phyloP scores from a whole-genome alignment of 2,888 invertebrate species.

The Acleris sparsana region DNA sequence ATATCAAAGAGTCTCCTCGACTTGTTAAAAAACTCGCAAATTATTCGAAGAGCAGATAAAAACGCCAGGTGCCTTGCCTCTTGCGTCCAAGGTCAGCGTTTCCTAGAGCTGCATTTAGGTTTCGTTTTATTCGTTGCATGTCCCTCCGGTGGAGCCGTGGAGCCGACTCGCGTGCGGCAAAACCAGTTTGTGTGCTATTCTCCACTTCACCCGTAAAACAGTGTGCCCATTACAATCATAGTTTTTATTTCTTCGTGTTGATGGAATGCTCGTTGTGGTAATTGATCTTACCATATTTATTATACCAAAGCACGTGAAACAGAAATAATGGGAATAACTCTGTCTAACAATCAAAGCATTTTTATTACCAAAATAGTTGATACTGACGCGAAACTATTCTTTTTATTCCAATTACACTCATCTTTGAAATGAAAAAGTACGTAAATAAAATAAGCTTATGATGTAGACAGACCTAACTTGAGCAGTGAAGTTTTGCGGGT shows the following conservation, averaged over 20 bases:
- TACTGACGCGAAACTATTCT: background rate
- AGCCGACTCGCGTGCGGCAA: conserved; percentile 77
- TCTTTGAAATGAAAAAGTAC: background rate
- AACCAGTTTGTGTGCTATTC: conserved; percentile 76
- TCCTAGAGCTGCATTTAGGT: conserved; percentile 83
- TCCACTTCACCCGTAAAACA: conserved; percentile 70
- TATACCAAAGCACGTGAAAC: conserved; percentile 37
- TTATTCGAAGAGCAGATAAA: conserved; percentile 78
- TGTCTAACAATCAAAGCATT: background rate
- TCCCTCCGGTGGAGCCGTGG: conserved; percentile 62
- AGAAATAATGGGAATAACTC: conserved; percentile 3
- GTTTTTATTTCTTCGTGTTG: conserved; percentile 61
- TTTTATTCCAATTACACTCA: background rate
- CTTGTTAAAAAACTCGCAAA: conserved; percentile 74
- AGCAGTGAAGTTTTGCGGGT: too few species aligned
- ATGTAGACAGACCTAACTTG: too few species aligned
- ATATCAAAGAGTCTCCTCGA: conserved; percentile 36
- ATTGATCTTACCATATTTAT: conserved; percentile 51
- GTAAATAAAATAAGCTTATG: background rate
- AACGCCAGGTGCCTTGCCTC: conserved; percentile 81
- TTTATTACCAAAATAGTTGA: background rate
- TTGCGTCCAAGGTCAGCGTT: conserved; percentile 80
- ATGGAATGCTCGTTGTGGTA: conserved; percentile 48
- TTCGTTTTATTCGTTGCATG: conserved; percentile 81
- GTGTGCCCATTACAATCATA: conserved; percentile 64